Conservation (phyloP, 2,797 vertebrate species). For the Xyrichtys novacula region DNA sequence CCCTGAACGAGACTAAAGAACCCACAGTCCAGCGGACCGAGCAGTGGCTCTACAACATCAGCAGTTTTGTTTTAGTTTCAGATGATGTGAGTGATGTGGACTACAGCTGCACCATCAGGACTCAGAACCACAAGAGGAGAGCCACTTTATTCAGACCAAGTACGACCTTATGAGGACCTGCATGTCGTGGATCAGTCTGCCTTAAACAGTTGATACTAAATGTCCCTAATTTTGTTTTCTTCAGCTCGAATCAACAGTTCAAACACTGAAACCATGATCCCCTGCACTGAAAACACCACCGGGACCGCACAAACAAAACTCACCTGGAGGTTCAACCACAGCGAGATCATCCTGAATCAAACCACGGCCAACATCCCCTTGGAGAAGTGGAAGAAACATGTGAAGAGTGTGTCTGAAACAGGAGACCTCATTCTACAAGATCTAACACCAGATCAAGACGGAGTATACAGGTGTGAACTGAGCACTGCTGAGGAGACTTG, state of each 20-base stretch:
- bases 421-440: not conserved
- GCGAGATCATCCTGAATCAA: not conserved
- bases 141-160: no score
- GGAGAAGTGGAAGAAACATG: not conserved
- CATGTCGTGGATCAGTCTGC: no score
- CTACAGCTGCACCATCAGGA: no score
- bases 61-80: no score
- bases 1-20: no score
- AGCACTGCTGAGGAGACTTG: not conserved
- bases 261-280: not conserved
- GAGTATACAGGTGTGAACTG: not conserved
- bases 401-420: not conserved
- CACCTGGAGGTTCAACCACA: not conserved
- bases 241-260: not conserved
- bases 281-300: not conserved
- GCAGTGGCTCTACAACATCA: no score
- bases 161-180: no score
- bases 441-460: not conserved
- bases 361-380: not conserved
- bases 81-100: no score
- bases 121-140: no score
- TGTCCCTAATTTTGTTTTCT: no score
- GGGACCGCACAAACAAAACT: not conserved
- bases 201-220: no score
- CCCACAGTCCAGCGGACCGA: no score